These are phyloP conservation scores for Camelus bactrianus DNA, from an alignment of 2,113 vertebrate species.

Conservation along the genomic window DNA sequence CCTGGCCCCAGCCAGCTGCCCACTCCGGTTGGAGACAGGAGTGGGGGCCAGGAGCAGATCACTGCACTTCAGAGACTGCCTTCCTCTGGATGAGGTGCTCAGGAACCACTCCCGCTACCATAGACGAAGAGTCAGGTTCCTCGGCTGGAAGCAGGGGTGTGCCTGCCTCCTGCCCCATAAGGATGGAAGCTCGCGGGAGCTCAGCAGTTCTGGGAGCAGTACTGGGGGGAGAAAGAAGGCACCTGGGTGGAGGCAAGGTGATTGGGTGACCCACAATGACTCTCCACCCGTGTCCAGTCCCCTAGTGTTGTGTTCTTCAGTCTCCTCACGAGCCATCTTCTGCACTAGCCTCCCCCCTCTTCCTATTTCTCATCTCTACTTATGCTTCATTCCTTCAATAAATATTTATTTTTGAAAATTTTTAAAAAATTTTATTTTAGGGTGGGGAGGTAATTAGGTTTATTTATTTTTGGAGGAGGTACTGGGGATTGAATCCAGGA, in stretches of 20 bases:
- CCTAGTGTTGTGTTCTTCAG: not conserved
- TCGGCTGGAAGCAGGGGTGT: not conserved
- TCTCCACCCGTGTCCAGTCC: not conserved
- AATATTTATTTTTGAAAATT: not conserved
- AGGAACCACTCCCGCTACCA: not conserved
- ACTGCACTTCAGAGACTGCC: not conserved
- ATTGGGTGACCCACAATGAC: not conserved
- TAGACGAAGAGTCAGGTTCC: not conserved
- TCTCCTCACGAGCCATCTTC: not conserved
- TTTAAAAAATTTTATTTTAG: too few species aligned
- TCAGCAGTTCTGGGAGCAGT: not conserved
- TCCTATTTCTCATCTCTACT: not conserved
- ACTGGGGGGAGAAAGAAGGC: not conserved
- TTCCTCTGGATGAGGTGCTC: not conserved
- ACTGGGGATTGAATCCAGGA: too few species aligned
- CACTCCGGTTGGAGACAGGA: not conserved
- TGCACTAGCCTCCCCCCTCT: not conserved
- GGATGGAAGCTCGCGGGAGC: not conserved
- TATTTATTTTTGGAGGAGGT: too few species aligned
- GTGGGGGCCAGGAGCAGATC: not conserved
- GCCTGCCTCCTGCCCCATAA: not conserved
- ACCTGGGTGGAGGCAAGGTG: not conserved
- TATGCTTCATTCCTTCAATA: not conserved
- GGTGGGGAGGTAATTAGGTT: too few species aligned
- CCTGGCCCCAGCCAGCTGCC: not conserved